Evolutionary conservation across 2,797 vertebrate genomes (phyloP), one percentile per base, ranked within the genome.

Genomic region (Peromyscus aztecus): DNA sequence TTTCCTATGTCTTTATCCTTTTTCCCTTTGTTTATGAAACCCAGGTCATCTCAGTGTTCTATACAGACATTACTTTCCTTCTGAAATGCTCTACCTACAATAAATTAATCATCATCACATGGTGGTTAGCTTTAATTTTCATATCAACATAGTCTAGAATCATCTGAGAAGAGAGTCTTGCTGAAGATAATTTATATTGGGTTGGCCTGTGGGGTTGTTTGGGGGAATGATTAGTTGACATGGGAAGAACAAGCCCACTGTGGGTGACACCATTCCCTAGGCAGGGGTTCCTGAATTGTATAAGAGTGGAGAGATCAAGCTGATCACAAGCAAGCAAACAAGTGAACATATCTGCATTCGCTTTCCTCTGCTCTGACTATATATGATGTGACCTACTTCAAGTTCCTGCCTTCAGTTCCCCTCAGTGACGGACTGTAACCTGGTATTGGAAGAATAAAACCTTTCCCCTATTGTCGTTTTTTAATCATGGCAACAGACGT

Each of bases 41-140:
- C 16, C 65, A 57, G 19, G 34, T 21, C 14, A 29, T 61, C 8
- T 91, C 40, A 10, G 0, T 73, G 27, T 59, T 85, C 34, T 75
- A 17, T 61, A 80, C 40, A 96, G 76, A 55, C 29, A 34, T 69
- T 8, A 21, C 59, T 93, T 87, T 77, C n/a, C 78, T 77, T 73
- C 43, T 80, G 88, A 94, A 89, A 75, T 46, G 52, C 55, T 95
- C 88, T 89, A 37, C 12, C 55, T 89, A 27, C 49, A 88, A 96
- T 90, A 23, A 57, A 14, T 71, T 86, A 71, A 67, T 84, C 37
- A n/a, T 19, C 65, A 43, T 19, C 76, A 43, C 1, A 0, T 55
- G 12, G 21, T 55, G 46, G 34, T 71, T 71, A 37, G 65, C 34
- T 87, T 87, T 71, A 55, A 55, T 34, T 87, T 52, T 71, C 46